These are phyloP conservation scores for Orthosia incerta DNA, from an alignment of 2,888 invertebrate genomes.

Conservation along the genomic window DNA sequence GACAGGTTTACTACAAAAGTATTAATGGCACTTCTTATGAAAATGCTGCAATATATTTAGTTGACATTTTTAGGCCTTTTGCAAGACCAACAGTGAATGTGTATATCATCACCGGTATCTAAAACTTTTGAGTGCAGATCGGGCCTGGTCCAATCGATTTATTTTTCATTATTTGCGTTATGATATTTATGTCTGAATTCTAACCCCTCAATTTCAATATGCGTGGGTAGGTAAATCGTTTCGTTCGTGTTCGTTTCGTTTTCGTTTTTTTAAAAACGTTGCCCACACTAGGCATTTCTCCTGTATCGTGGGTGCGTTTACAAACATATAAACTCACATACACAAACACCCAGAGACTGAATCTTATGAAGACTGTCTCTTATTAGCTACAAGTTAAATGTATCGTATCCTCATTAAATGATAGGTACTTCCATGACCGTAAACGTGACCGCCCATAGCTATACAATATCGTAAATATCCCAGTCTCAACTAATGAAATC, in stretches of 20 bases:
- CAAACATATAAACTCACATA: too few species aligned
- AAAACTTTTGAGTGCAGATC: conserved; percentile 22
- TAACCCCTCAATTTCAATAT: conserved; percentile 60
- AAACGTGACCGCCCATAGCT: conserved; percentile 82
- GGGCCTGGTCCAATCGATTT: conserved; percentile 17
- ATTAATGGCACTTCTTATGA: conserved; percentile 79
- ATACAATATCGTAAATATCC: conserved; percentile 80
- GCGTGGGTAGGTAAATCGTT: conserved; percentile 72
- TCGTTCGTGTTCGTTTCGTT: too few species aligned
- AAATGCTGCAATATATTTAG: conserved; percentile 72
- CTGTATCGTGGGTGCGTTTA: too few species aligned
- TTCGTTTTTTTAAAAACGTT: too few species aligned
- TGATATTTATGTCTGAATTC: conserved; percentile 44
- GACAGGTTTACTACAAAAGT: conserved; percentile 87
- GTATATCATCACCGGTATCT: conserved; percentile 52
- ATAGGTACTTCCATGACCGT: conserved; percentile 72
- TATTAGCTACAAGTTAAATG: conserved; percentile 70
- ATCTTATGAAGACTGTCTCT: conserved; percentile 66
- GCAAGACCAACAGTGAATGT: conserved; percentile 65
- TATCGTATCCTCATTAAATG: conserved; percentile 75
- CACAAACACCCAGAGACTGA: too few species aligned
- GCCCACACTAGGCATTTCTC: too few species aligned
- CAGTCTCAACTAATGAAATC: conserved; percentile 75
- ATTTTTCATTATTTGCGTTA: conserved; percentile 31
- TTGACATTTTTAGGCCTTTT: conserved; percentile 68